phyloP scores from a whole-genome alignment of 2,888 invertebrate genomes.

The Ichneumoninae sp. region DNA sequence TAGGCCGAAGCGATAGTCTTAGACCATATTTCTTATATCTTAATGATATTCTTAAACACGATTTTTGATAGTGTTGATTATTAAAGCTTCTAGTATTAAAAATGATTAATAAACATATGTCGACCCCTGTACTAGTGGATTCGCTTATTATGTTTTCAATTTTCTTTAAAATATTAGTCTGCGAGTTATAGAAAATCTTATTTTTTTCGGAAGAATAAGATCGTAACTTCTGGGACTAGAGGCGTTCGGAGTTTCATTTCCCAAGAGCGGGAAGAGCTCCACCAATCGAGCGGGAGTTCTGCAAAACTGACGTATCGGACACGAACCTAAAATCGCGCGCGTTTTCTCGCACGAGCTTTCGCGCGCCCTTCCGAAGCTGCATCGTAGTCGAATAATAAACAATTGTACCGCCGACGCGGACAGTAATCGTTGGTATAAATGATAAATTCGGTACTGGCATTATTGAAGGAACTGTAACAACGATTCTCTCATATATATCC shows the following conservation, averaged over 20 bases:
- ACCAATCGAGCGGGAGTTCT: too few species aligned
- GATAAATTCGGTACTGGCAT: background rate
- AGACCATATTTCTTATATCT: background rate
- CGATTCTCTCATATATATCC: background rate
- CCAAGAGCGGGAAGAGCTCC: too few species aligned
- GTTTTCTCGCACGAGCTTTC: too few species aligned
- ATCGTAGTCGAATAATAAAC: background rate
- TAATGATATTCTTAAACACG: background rate
- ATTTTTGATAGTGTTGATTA: background rate
- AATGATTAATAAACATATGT: background rate
- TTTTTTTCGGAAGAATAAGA: too few species aligned
- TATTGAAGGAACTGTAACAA: background rate
- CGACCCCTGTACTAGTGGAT: background rate
- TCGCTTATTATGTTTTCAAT: background rate
- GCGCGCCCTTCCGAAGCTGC: too few species aligned
- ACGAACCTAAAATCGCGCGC: too few species aligned
- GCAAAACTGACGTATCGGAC: too few species aligned
- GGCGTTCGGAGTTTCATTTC: too few species aligned
- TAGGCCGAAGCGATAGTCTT: background rate
- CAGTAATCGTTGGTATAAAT: background rate
- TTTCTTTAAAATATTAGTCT: background rate
- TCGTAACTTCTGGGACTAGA: too few species aligned
- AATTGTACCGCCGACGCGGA: background rate
- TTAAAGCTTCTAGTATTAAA: constrained; percentile 6
- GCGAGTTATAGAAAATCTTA: too few species aligned